These are phyloP conservation scores for Bolborhynchus lineola DNA, from an alignment of 2,113 vertebrate species.

Conservation along the genomic window DNA sequence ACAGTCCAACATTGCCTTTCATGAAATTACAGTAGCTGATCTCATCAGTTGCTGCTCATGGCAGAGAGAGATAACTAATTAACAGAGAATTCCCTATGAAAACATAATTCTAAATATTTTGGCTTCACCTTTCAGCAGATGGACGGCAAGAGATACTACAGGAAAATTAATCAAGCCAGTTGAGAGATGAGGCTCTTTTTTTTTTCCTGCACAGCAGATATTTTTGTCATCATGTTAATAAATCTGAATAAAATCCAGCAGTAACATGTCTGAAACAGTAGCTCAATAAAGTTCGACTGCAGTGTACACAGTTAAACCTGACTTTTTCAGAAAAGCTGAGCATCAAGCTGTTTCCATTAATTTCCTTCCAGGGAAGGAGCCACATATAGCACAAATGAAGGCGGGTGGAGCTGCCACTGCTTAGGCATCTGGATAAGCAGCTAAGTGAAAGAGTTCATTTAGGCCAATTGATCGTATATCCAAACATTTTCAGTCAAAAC, in stretches of 20 bases:
- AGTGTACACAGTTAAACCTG: not conserved
- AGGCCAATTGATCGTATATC: not conserved
- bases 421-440: constrained; percentile 23
- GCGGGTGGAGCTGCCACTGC: constrained; percentile 8
- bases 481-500: constrained; percentile 10
- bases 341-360: not conserved
- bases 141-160: constrained; percentile 54
- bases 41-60: constrained; percentile 64
- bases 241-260: constrained; percentile 8
- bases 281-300: not conserved
- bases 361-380: constrained; percentile 15
- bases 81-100: constrained; percentile 70
- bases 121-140: constrained; percentile 70
- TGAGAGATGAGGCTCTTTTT: not conserved
- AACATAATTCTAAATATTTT: constrained; percentile 70
- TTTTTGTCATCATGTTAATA: constrained; percentile 25
- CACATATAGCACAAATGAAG: not conserved
- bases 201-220: not conserved
- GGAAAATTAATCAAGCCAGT: constrained; percentile 45
- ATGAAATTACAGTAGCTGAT: constrained; percentile 58
- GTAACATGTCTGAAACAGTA: not conserved
- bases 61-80: constrained; percentile 67
- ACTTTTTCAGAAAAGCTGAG: not conserved
- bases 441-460: not conserved
- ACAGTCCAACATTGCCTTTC: constrained; percentile 37